Percentiles rank a stretch among this genome's conserved stretches.
Evolutionary conservation across 2,113 vertebrate genomes (phyloP).

Genomic region (Takifugu flavidus): DNA sequence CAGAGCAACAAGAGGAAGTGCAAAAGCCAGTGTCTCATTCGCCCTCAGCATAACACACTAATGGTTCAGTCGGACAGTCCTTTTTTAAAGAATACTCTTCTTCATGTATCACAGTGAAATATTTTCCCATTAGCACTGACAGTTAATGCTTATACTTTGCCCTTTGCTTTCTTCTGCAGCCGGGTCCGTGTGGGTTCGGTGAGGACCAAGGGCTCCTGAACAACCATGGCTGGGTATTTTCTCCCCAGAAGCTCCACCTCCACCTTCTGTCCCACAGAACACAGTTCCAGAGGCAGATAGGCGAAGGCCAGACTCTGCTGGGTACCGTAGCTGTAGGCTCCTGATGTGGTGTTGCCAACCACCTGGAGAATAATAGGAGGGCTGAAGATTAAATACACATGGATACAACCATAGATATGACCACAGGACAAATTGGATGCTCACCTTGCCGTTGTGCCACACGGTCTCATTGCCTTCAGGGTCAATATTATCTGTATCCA

Average conservation of each 20-base stretch:
- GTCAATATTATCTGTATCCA: slow-evolving; percentile 87
- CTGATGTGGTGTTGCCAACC: slow-evolving; percentile 95
- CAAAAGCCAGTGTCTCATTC: not conserved
- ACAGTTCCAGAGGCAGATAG: slow-evolving; percentile 85
- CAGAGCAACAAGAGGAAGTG: slow-evolving; percentile 5
- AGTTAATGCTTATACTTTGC: slow-evolving; percentile 32
- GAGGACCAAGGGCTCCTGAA: slow-evolving; percentile 86
- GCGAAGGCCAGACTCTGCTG: slow-evolving; percentile 90
- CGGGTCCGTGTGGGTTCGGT: slow-evolving; percentile 85
- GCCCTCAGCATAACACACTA: not conserved
- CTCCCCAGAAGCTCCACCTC: slow-evolving; percentile 90
- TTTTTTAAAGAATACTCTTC: not conserved
- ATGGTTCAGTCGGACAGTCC: slow-evolving; percentile 1
- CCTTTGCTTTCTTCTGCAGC: slow-evolving; percentile 78
- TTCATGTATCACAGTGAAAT: slow-evolving; percentile 13
- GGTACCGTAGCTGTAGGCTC: slow-evolving; percentile 87
- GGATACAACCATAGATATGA: not conserved
- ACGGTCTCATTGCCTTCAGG: slow-evolving; percentile 96
- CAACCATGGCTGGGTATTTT: slow-evolving; percentile 82
- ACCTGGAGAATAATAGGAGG: slow-evolving; percentile 74
- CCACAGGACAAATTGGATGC: not conserved
- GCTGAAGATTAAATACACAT: not conserved
- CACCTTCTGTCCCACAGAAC: slow-evolving; percentile 83
- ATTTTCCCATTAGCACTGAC: not conserved
- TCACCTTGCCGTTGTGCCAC: slow-evolving; percentile 87